A percentile compares a stretch with the other conserved stretches of the same genome.
These are phyloP conservation scores for Zeus faber DNA, from an alignment of 2,113 vertebrate species.

Conservation along the genomic window DNA sequence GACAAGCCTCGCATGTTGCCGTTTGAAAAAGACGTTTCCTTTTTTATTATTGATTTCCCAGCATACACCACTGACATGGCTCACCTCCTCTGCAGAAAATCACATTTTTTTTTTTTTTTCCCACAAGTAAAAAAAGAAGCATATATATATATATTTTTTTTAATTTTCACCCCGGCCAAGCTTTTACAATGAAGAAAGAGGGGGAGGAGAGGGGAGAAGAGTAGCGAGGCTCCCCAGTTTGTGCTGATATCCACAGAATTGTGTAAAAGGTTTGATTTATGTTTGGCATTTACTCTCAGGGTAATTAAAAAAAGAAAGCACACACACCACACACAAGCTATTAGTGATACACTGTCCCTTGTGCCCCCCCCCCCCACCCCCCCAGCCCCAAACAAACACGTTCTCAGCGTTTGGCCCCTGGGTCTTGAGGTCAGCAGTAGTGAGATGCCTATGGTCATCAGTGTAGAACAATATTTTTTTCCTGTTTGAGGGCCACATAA, in stretches of 20 bases:
- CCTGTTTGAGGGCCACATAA: too few relatives aligned
- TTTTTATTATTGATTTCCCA: conserved; percentile 23
- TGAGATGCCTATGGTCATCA: too few relatives aligned
- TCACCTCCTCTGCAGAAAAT: conserved; percentile 17
- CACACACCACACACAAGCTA: conserved; percentile 9
- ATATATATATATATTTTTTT: too few relatives aligned
- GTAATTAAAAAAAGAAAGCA: neutral
- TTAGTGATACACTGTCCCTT: conserved; percentile 8
- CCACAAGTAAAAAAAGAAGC: conserved; percentile 48
- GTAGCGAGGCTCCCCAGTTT: conserved; percentile 39
- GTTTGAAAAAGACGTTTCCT: conserved; percentile 42
- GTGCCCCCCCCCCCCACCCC: neutral
- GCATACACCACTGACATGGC: conserved; percentile 40
- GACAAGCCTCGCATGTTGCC: conserved; percentile 5
- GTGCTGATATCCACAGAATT: conserved; percentile 48
- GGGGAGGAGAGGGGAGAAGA: too few relatives aligned
- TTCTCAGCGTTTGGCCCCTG: too few relatives aligned
- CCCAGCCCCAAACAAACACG: too few relatives aligned
- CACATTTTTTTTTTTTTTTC: conserved; percentile 18
- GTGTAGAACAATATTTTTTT: too few relatives aligned
- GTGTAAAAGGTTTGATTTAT: conserved; percentile 27
- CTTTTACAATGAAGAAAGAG: conserved; percentile 27
- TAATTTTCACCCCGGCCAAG: conserved; percentile 33
- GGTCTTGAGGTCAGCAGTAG: conserved; percentile 24
- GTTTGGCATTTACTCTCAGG: conserved; percentile 21